Conservation (phyloP, 2,113 vertebrate species). For the Forbesichthys papilliferus region DNA sequence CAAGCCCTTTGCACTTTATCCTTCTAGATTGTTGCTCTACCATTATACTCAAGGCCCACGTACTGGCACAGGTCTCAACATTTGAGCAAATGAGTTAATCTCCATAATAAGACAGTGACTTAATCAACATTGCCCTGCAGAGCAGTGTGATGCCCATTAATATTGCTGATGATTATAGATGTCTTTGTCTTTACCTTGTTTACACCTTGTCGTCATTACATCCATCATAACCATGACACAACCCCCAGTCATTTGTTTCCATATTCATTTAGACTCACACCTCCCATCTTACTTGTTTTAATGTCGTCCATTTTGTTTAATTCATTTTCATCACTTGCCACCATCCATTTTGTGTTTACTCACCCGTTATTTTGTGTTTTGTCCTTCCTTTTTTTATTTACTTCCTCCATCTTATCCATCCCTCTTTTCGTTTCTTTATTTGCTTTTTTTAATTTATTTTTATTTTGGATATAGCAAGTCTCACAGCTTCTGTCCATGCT, state of each 20-base stretch:
- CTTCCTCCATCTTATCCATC: conserved; percentile 66
- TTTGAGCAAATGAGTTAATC: conserved; percentile 59
- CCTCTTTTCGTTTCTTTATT: conserved; percentile 45
- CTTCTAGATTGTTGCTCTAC: not conserved
- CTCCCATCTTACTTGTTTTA: conserved; percentile 32
- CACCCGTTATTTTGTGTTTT: conserved; percentile 71
- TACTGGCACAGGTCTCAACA: conserved; percentile 40
- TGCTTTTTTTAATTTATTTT: conserved; percentile 57
- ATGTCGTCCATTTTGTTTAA: conserved; percentile 72
- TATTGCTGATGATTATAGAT: conserved; percentile 63
- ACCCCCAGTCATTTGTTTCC: conserved; percentile 52
- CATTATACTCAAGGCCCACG: conserved; percentile 7
- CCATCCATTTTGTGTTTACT: conserved; percentile 75
- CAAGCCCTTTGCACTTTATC: not conserved
- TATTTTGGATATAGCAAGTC: conserved; percentile 87
- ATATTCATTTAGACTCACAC: conserved; percentile 36
- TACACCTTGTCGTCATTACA: conserved; percentile 56
- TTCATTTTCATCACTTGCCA: conserved; percentile 63
- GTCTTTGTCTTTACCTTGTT: conserved; percentile 69
- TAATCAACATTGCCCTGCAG: conserved; percentile 60
- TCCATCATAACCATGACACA: conserved; percentile 44
- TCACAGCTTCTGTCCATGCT: conserved; percentile 99
- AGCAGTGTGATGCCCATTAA: conserved; percentile 59
- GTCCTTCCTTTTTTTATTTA: conserved; percentile 51
- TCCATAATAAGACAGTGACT: conserved; percentile 51